Evolutionary conservation across 1,140 invertebrate genomes (phyloP), one percentile per base, ranked within the genome.

Genomic region (Sminthurinus signatus): DNA sequence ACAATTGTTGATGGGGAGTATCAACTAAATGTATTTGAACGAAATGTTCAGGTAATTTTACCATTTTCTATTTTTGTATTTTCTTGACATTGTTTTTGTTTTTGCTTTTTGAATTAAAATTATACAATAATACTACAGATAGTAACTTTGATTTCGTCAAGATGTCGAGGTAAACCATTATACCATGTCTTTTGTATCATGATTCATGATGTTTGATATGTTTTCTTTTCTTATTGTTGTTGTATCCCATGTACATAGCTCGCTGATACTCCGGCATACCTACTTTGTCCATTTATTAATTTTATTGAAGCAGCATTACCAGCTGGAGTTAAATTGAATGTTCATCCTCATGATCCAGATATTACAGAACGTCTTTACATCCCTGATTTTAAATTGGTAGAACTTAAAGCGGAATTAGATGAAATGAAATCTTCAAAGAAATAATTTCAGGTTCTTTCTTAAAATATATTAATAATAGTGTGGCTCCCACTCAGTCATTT

Each of bases 351-450:
- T 66, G 68, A 78, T 69, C 75, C 78, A 10, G 77, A 82, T 31
- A 77, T 86, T 66, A 84, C 88, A 55, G 78, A 82, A 69, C 77
- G 83, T 25, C 80, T 88, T 51, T 90, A 87, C 75, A 80, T 93
- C 48, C 89, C 89, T 1, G 89, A 92, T 75, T 84, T 82, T 62
- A 81, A 89, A 75, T 78, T 93, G 3, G 70, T 86, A 17, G 81
- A 85, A n/a, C 79, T 91, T 5, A 87, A 89, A 75, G 75, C 80
- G 48, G 80, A 88, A 65, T 64, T 77, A 27, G 68, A 75, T n/a
- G 69, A 69, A 23, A 66, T 70, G 39, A 64, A 36, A 50, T 23
- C 39, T 4, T 39, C 36, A 12, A 65, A 31, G 25, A 59, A 65
- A n/a, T n/a, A n/a, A n/a, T n/a, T n/a, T n/a, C n/a, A n/a, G n/a